Evolutionary conservation across 1,140 invertebrate species (phyloP).

Genomic region (Odontomachus brunneus): DNA sequence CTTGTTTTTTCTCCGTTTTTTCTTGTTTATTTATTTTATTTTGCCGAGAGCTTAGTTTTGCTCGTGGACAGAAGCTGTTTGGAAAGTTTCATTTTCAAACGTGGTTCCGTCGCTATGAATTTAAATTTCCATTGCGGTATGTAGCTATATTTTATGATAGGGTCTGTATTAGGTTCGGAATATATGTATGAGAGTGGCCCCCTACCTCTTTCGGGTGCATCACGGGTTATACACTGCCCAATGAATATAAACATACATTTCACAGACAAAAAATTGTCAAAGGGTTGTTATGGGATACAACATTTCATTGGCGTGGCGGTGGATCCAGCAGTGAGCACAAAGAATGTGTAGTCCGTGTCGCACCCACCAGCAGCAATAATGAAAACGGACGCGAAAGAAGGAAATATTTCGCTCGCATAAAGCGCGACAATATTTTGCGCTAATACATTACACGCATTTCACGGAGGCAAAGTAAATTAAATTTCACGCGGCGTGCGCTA

Average conservation of each 20-base stretch:
- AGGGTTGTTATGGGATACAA: constrained; percentile 18
- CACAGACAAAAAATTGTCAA: constrained; percentile 32
- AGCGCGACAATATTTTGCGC: neutral
- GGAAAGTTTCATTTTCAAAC: neutral
- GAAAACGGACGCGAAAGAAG: neutral
- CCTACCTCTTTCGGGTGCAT: neutral
- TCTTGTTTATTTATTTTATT: no score
- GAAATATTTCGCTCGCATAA: neutral
- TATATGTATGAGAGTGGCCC: constrained; percentile 30
- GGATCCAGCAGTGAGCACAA: no score
- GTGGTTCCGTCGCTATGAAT: neutral
- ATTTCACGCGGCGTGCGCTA: neutral
- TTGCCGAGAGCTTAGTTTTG: no score
- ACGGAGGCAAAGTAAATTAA: neutral
- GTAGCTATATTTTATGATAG: neutral
- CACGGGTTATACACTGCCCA: neutral
- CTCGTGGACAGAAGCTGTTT: no score
- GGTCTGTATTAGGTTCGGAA: constrained; percentile 30
- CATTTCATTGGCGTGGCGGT: neutral
- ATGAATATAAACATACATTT: constrained; percentile 19
- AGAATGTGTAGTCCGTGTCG: neutral
- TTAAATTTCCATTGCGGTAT: neutral
- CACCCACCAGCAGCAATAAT: neutral
- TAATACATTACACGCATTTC: neutral
- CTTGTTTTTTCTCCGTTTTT: no score